Base-by-base conservation (phyloP, 2,797 vertebrate species). In the Anguilla marmorata region DNA sequence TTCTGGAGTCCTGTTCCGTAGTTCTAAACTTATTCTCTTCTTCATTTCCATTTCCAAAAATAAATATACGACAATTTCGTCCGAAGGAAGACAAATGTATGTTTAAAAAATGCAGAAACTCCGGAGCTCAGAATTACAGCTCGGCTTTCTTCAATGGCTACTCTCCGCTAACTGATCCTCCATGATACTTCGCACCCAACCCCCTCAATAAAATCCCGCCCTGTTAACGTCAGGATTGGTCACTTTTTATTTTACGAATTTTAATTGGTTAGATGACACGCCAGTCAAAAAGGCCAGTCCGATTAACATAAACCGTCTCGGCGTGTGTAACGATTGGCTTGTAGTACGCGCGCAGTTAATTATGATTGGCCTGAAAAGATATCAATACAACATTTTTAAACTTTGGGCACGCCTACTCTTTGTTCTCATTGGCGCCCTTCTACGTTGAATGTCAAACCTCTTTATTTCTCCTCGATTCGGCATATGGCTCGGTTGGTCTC, bases 111-210 rank as follows among this genome's bases (percentile, higher is more conserved):
- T 89, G 88, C 58, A 91, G 82, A 93, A 92, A 93, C 88, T 95
- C 93, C 94, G 91, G 92, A 93, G 92, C 92, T 91, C 93, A 90
- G 93, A 91, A 90, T 89, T 56, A 93, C 94, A 93, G 95, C 94
- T 96, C 94, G 94, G 92, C 91, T 94, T 92, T 94, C 93, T 93
- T 97, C 96, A 96, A 96, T 95, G 96, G 96, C 96, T 95, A 93
- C 97, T 94, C 92, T 91, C 94, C 93, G 94, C 93, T 91, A 93
- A 97, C 97, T 98, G 97, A 98, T 96, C 97, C 98, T 98, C 97
- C 97, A 98, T 98, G 97, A 97, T 97, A 97, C 96, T 94, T 95
- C 94, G 94, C 95, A 95, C 94, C 96, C 97, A 94, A 95, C 97
- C 98, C 97, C 96, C 96, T 95, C 85, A 89, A 63, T 0, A 2